Evolutionary conservation across 2,888 invertebrate genomes (phyloP), one percentile per base, ranked within the genome.

Genomic region (Lochmaea crataegi): DNA sequence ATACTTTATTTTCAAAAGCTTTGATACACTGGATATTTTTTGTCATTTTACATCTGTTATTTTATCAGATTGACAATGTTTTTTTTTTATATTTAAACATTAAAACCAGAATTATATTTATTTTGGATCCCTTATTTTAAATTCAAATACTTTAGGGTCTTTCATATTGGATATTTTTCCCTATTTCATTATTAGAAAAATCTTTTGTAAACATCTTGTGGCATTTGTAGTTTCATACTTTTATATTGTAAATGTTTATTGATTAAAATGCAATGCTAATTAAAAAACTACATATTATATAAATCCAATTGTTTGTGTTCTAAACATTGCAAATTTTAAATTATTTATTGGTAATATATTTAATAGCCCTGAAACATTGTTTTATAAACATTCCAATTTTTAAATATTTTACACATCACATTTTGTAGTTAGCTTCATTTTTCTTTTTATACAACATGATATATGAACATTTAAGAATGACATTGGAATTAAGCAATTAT

Each of bases 281-380:
- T 16, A 53, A 9, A 18, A 48, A 48, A 48, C 4, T 14, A 48
- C 3, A 45, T 45, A 45, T 32, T 32, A 32, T 32, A 45, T 12
- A 45, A 45, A 45, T 45, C 42, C 4, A 45, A 14, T 45, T 51
- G n/a, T 51, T n/a, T 51, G 2, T 18, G 16, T 53, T 53, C 16
- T 53, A 16, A 53, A 53, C 53, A 53, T 53, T 53, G 53, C 53
- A 53, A 53, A 16, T 53, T 53, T 53, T 53, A 53, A 53, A 18
- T 53, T 53, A 53, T 53, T 18, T 53, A 18, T 53, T 53, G 9
- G 18, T 18, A 53, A 53, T 10, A 53, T 53, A 53, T 53, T 53
- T 51, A 51, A 51, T 51, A n/a, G 51, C 16, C 51, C 51, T 16
- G 51, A 51, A 51, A 1, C 53, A 53, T 53, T 53, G 16, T 53